A percentile compares a stretch with the other conserved stretches of the same genome.
These are phyloP conservation scores for Toxostoma redivivum DNA, from an alignment of 2,113 vertebrate genomes.

Conservation along the genomic window DNA sequence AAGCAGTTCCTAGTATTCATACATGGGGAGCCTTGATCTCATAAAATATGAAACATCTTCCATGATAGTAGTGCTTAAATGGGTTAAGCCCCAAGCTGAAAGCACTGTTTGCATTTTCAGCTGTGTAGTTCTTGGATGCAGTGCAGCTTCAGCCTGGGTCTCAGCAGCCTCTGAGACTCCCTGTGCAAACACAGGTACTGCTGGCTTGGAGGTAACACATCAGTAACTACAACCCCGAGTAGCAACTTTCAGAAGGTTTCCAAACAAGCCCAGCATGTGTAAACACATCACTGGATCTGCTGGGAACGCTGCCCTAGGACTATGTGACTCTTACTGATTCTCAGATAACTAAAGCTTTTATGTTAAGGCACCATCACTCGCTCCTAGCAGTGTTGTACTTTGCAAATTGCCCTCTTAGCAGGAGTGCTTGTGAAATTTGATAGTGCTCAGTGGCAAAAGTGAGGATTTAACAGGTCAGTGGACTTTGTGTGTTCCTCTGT, in stretches of 20 bases:
- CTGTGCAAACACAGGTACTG: background rate
- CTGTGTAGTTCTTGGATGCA: background rate
- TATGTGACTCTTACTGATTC: background rate
- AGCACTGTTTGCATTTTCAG: background rate
- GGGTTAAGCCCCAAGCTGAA: background rate
- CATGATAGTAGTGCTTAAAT: background rate
- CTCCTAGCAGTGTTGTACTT: background rate
- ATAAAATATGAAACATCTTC: background rate
- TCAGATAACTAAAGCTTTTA: background rate
- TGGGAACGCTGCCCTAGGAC: background rate
- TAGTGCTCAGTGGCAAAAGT: background rate
- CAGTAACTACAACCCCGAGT: fast-evolving
- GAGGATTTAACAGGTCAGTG: background rate
- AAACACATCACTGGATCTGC: background rate
- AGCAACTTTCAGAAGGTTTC: background rate
- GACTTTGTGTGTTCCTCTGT: background rate
- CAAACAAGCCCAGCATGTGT: background rate
- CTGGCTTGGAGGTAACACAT: background rate
- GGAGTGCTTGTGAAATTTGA: background rate
- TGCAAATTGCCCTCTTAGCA: background rate
- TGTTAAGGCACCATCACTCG: background rate
- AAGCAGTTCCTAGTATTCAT: background rate
- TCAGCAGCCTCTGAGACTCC: background rate
- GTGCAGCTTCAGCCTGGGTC: background rate
- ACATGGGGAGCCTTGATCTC: background rate